These are phyloP conservation scores for Lytechinus variegatus DNA, from an alignment of 35 echinoderm and acorn worm genomes.

Conservation along the genomic window DNA sequence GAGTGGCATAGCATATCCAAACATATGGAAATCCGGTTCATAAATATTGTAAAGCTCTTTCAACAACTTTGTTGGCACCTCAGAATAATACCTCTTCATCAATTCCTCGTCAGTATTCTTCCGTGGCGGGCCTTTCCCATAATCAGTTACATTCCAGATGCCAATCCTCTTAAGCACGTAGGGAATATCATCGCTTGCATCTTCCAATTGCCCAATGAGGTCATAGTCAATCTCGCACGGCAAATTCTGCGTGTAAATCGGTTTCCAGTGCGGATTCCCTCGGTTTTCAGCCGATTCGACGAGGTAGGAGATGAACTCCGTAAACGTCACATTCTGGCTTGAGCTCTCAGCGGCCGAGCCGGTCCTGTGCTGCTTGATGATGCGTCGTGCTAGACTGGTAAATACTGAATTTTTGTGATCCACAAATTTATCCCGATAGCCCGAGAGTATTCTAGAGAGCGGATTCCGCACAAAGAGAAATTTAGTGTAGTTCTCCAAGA, in stretches of 20 bases:
- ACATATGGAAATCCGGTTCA: slow-evolving; percentile 81
- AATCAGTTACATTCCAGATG: slow-evolving; percentile 59
- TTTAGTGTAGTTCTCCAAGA: slow-evolving; percentile 77
- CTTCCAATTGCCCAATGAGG: slow-evolving; percentile 85
- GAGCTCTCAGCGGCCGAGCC: slow-evolving; percentile 9
- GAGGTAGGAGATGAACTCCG: slow-evolving; percentile 86
- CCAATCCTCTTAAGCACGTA: slow-evolving; percentile 74
- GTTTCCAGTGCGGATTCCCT: slow-evolving; percentile 87
- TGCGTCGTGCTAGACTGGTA: slow-evolving; percentile 60
- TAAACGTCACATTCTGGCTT: slow-evolving; percentile 69
- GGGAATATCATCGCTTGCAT: slow-evolving; percentile 71
- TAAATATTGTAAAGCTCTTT: slow-evolving; percentile 81
- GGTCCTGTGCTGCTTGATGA: slow-evolving; percentile 67
- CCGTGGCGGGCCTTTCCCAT: slow-evolving; percentile 50
- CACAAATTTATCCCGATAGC: slow-evolving; percentile 97
- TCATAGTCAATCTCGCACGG: slow-evolving; percentile 83
- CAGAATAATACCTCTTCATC: slow-evolving; percentile 70
- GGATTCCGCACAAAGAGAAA: slow-evolving; percentile 95
- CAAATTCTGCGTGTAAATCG: slow-evolving; percentile 76
- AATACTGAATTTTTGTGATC: slow-evolving; percentile 80
- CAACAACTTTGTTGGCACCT: slow-evolving; percentile 59
- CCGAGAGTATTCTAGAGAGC: slow-evolving; percentile 83
- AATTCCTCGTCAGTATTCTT: slow-evolving; percentile 50
- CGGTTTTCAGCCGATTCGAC: slow-evolving; percentile 54
- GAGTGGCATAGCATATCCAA: slow-evolving; percentile 87